phyloP scores from a whole-genome alignment of 2,888 invertebrate genomes.

The Metacarcinus magister region DNA sequence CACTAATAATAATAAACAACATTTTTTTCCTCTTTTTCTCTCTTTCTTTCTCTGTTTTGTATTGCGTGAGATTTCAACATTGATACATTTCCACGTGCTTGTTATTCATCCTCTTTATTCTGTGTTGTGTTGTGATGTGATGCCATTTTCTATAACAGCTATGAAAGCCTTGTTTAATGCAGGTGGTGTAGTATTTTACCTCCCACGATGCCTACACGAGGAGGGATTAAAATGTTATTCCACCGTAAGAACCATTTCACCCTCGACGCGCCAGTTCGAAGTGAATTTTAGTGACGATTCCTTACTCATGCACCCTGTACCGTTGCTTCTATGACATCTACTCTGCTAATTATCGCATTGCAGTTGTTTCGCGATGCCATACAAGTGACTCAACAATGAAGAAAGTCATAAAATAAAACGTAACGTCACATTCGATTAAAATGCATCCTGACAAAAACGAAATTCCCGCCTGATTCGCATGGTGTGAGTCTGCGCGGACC shows the following conservation, averaged over 20 bases:
- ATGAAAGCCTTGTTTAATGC: neutral
- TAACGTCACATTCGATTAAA: neutral
- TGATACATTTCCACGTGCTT: neutral
- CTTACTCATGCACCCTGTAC: neutral
- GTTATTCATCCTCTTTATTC: neutral
- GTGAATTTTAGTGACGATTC: neutral
- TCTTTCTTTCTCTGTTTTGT: neutral
- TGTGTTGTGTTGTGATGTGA: neutral
- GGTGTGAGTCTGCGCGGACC: constrained; percentile 63
- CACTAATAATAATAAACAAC: neutral
- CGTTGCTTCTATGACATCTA: neutral
- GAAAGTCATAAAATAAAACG: neutral
- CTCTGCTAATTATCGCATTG: neutral
- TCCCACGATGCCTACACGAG: neutral
- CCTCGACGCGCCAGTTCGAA: neutral
- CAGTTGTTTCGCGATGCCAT: neutral
- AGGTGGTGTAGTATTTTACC: neutral
- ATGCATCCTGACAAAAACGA: constrained; percentile 43
- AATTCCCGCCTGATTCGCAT: constrained; percentile 63
- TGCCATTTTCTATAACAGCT: neutral
- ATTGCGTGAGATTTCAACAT: neutral
- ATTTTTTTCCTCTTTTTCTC: neutral
- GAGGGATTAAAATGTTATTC: neutral
- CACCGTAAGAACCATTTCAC: neutral
- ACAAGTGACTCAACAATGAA: neutral